Conservation (phyloP, 2,888 invertebrate genomes). For the Chaitophorus viminalis region DNA sequence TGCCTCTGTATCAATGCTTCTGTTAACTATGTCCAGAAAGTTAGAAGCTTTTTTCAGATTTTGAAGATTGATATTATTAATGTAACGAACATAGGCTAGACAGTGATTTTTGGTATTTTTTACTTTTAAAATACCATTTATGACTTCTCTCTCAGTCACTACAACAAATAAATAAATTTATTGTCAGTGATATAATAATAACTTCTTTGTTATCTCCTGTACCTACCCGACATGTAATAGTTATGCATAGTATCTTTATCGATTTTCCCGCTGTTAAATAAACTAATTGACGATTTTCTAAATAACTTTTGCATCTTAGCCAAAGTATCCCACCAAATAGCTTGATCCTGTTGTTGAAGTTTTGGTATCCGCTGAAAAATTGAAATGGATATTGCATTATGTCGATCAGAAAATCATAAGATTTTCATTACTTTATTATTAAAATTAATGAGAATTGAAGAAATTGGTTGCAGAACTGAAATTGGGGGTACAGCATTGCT, state of each 20-base stretch:
- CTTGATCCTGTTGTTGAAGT: constrained; percentile 95
- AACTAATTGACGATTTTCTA: constrained; percentile 88
- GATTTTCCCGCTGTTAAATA: constrained; percentile 85
- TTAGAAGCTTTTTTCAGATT: constrained; percentile 93
- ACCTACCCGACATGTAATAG: constrained; percentile 99
- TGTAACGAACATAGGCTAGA: constrained; percentile 92
- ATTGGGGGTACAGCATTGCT: constrained; percentile 95
- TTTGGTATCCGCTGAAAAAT: constrained; percentile 87
- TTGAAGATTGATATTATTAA: constrained; percentile 96
- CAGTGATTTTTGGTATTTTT: constrained; percentile 96
- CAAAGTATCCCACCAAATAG: constrained; percentile 97
- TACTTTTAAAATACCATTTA: constrained; percentile 92
- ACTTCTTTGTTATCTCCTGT: constrained; percentile 63
- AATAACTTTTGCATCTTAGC: constrained; percentile 94
- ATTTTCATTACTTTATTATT: constrained; percentile 86
- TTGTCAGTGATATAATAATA: constrained; percentile 34
- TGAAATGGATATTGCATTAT: constrained; percentile 63
- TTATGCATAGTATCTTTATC: constrained; percentile 95
- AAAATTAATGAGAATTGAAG: constrained; percentile 95
- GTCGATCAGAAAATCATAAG: not conserved
- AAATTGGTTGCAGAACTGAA: constrained; percentile 95
- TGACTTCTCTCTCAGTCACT: constrained; percentile 98
- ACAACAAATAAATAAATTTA: constrained; percentile 64
- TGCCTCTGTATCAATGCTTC: constrained; percentile 93
- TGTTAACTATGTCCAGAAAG: constrained; percentile 92